Conservation (phyloP, 2,113 vertebrate genomes). For the Sinocyclocheilus anophthalmus region DNA sequence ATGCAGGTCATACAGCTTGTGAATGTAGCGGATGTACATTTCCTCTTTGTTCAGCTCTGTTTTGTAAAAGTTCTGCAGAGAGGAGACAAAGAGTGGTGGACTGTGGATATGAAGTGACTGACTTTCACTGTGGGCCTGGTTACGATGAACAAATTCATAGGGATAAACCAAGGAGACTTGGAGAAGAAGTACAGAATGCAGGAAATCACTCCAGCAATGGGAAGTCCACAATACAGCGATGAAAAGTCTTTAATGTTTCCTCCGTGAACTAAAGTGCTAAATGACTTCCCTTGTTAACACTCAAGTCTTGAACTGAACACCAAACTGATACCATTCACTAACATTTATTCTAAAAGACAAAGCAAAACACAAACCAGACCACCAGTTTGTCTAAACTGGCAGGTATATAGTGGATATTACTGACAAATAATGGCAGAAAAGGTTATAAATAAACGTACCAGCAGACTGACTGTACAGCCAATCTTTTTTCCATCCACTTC, state of each 20-base stretch:
- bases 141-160: constrained; percentile 3
- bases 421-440: neutral
- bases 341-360: neutral
- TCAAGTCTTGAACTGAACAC: neutral
- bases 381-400: too few species aligned
- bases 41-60: constrained; percentile 98
- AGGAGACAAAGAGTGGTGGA: neutral
- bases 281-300: neutral
- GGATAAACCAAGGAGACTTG: constrained; percentile 22
- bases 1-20: constrained; percentile 96
- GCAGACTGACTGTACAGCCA: constrained; percentile 95
- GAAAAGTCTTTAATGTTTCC: neutral
- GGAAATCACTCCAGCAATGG: neutral
- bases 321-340: neutral
- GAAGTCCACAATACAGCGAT: neutral
- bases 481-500: constrained; percentile 99
- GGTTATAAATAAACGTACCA: constrained; percentile 78
- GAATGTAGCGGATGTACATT: constrained; percentile 99
- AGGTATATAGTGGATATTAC: too few species aligned
- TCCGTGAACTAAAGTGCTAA: neutral
- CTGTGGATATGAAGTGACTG: neutral
- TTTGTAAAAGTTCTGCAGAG: constrained; percentile 96
- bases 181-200: neutral
- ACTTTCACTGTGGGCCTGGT: neutral
- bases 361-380: neutral